Evolutionary conservation across 1,140 invertebrate species (phyloP).

Genomic region (Teleogryllus occipitalis): DNA sequence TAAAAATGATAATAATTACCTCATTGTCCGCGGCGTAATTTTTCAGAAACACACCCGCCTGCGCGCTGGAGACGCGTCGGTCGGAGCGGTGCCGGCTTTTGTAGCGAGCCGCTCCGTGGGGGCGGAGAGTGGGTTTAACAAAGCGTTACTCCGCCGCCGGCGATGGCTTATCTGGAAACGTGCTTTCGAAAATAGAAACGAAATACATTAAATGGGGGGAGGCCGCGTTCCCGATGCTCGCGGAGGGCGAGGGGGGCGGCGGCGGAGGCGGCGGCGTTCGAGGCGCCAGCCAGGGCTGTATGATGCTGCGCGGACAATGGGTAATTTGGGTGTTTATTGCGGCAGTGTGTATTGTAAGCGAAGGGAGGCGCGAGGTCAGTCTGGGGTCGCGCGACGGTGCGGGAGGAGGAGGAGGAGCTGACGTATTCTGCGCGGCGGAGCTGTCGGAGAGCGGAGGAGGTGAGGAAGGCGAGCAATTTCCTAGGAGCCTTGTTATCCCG

Average conservation of each 20-base stretch:
- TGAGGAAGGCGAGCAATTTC: no score
- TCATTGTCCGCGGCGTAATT: not conserved
- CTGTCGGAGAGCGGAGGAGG: no score
- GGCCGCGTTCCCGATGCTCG: no score
- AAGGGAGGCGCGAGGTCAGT: no score
- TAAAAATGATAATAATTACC: not conserved
- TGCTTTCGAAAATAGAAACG: not conserved
- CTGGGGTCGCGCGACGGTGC: no score
- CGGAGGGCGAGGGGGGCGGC: no score
- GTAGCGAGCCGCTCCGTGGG: not conserved
- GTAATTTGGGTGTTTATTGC: conserved; percentile 1
- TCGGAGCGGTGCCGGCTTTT: not conserved
- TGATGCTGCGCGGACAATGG: not conserved
- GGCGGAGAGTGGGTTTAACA: not conserved
- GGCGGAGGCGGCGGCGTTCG: no score
- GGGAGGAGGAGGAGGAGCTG: no score
- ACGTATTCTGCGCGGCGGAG: no score
- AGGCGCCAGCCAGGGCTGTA: not conserved
- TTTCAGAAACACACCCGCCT: not conserved
- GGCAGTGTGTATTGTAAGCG: not conserved
- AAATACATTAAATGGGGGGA: not conserved
- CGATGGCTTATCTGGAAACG: not conserved
- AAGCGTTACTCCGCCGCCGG: not conserved
- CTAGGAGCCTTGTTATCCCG: no score
- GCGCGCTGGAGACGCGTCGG: no score